These are phyloP conservation scores for Rhinoraja longicauda DNA, from an alignment of 2,797 vertebrate genomes.

Conservation along the genomic window DNA sequence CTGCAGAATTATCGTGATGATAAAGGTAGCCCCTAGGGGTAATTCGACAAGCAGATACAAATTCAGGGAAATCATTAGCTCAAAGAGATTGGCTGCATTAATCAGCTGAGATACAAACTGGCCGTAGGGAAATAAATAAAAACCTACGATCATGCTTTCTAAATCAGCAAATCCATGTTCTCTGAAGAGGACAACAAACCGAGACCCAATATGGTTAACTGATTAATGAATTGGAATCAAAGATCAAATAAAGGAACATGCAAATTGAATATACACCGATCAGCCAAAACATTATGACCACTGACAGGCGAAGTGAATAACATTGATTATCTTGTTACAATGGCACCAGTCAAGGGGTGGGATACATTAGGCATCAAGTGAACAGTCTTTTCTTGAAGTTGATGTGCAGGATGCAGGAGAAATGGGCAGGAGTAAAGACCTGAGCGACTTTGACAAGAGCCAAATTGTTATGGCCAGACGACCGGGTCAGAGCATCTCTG, in stretches of 20 bases:
- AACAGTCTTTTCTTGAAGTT: too few relatives aligned
- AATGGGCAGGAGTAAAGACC: too few relatives aligned
- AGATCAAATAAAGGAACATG: neutral
- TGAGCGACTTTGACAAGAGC: too few relatives aligned
- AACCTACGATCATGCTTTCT: neutral
- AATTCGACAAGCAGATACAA: neutral
- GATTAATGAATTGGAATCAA: neutral
- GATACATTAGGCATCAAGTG: too few relatives aligned
- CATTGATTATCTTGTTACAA: too few relatives aligned
- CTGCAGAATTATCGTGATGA: neutral
- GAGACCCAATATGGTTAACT: neutral
- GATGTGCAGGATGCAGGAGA: too few relatives aligned
- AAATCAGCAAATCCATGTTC: neutral
- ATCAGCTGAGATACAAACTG: neutral
- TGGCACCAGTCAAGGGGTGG: too few relatives aligned
- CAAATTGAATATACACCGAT: neutral
- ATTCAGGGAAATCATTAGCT: neutral
- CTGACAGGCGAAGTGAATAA: too few relatives aligned
- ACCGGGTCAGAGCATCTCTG: too few relatives aligned
- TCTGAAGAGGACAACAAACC: neutral
- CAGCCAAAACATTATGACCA: too few relatives aligned
- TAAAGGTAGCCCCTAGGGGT: neutral
- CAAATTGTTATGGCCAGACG: too few relatives aligned
- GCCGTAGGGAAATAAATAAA: neutral
- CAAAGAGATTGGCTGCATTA: neutral